Percentiles rank a stretch among this genome's conserved stretches.
These are phyloP conservation scores for Podilymbus podiceps DNA, from an alignment of 2,113 vertebrate species.

Conservation along the genomic window DNA sequence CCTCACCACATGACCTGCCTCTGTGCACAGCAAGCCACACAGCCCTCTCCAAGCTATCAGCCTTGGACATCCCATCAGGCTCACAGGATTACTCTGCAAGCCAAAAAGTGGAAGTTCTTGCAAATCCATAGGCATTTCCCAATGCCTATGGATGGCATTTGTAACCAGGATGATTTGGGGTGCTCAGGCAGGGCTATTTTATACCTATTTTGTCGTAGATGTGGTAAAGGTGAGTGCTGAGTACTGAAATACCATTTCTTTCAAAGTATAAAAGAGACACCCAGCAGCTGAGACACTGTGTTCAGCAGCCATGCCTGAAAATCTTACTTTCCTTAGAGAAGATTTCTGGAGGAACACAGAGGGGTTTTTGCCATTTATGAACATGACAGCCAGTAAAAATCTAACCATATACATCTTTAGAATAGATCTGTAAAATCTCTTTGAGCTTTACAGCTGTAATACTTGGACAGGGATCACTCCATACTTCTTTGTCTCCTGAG, in stretches of 20 bases:
- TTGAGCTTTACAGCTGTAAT: not conserved
- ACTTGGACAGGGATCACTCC: not conserved
- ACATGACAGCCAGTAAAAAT: not conserved
- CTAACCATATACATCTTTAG: not conserved
- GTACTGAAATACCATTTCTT: not conserved
- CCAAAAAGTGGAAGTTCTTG: fast-evolving
- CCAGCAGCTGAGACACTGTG: not conserved
- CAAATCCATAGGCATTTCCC: not conserved
- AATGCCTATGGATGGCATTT: not conserved
- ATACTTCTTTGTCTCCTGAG: not conserved
- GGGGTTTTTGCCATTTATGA: not conserved
- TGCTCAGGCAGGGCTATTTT: not conserved
- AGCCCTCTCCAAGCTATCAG: not conserved
- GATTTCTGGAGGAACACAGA: not conserved
- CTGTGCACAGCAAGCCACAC: fast-evolving
- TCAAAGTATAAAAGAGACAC: not conserved
- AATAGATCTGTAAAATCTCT: not conserved
- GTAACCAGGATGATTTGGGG: not conserved
- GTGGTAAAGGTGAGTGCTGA: not conserved
- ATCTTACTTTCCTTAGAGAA: not conserved
- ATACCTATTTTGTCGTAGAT: not conserved
- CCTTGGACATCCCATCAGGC: not conserved
- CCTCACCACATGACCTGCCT: not conserved
- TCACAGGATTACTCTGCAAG: not conserved
- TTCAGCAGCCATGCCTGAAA: not conserved